Base-by-base conservation (phyloP, 2,888 invertebrate species). In the Acronicta leporina region DNA sequence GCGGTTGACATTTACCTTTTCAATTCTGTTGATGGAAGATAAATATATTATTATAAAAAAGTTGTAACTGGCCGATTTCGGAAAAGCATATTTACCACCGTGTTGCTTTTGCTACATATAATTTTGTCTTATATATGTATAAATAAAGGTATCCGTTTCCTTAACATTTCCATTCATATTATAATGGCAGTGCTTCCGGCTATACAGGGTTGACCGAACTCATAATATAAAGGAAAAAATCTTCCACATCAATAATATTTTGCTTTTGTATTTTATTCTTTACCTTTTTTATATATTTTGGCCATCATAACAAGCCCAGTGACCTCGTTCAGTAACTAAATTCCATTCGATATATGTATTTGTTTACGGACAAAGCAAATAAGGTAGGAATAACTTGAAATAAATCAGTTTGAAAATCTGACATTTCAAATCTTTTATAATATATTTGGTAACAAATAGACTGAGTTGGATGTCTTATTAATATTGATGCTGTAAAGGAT, bases 111-210 rank as follows among this genome's bases (percentile, higher is more conserved):
- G 20, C 20, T 20, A 20, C 20, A 20, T 20, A 20, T 20, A 20
- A 20, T 20, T 20, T 20, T 20, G 4, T 20, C 20, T 4, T 20
- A 20, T 20, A 27, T 27, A 27, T 27, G 6, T 7, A 27, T 27
- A 27, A 5, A 27, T 27, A 4, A 27, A 5, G 27, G n/a, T 38
- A n/a, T 6, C 4, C 13, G n/a, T n/a, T 38, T 38, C n/a, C 35
- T 51, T 59, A 44, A 49, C 51, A 47, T 69, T 57, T 52, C 52
- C 45, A 55, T 71, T 71, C 52, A 58, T 41, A 71, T 54, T 54
- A 49, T 60, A 69, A 64, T 52, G 52, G 30, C 38, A 42, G 14
- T 6, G 25, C 27, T 69, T 60, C 50, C 57, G 59, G 52, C 49
- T 33, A 33, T 40, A 49, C 40, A 27, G 45, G 68, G 47, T 51